A percentile compares a stretch with the other conserved stretches of the same genome.
These are phyloP conservation scores for Lagocephalus sceleratus DNA, from an alignment of 2,797 vertebrate species.

Conservation along the genomic window DNA sequence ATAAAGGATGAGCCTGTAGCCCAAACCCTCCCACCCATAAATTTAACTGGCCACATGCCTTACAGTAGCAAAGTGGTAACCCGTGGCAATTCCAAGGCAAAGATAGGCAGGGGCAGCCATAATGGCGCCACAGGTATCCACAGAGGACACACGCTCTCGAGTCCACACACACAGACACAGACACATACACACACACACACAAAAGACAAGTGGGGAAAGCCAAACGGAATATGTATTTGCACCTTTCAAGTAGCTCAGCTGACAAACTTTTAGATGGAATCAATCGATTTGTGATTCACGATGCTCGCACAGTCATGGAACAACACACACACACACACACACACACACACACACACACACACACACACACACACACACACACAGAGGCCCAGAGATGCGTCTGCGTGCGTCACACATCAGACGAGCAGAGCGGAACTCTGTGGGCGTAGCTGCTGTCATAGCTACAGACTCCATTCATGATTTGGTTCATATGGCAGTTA, in stretches of 20 bases:
- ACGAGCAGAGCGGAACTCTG: constrained; percentile 62
- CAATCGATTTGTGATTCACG: constrained; percentile 63
- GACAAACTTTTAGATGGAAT: constrained; percentile 54
- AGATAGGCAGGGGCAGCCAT: constrained; percentile 47
- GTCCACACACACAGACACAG: constrained; percentile 19
- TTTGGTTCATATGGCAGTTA: constrained; percentile 70
- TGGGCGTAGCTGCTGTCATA: constrained; percentile 73
- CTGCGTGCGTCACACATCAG: constrained; percentile 70
- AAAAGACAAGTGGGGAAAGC: constrained; percentile 24
- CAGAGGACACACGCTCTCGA: constrained; percentile 11
- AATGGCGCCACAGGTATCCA: constrained; percentile 63
- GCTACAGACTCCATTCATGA: constrained; percentile 73
- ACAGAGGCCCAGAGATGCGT: no score
- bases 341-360: constrained; percentile 66
- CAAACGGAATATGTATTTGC: constrained; percentile 48
- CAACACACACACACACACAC: constrained; percentile 64
- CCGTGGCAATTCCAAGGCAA: constrained; percentile 60
- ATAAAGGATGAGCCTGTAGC: constrained; percentile 74
- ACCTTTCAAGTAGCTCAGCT: constrained; percentile 52
- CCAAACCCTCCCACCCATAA: constrained; percentile 62
- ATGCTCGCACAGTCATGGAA: constrained; percentile 56
- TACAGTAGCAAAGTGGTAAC: constrained; percentile 61
- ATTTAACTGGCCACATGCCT: constrained; percentile 78
- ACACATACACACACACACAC: constrained; percentile 5
- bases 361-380: constrained; percentile 66